Evolutionary conservation across 2,797 vertebrate species (phyloP).

Genomic region (Acrossocheilus wenchowensis): DNA sequence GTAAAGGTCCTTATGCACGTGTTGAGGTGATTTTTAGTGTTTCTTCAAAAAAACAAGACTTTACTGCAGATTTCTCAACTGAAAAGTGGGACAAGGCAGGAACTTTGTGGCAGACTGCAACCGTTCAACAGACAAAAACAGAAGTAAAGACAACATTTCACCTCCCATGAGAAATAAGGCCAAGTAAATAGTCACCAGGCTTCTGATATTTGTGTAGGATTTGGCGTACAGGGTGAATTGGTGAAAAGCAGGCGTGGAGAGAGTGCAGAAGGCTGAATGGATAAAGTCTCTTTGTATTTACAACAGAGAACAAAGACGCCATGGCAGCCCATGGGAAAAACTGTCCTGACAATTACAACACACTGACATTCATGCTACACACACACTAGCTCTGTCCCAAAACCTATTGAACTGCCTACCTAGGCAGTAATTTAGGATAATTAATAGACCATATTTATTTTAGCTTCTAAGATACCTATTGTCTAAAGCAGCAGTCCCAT

Average conservation of each 20-base stretch:
- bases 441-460: background rate
- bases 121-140: background rate
- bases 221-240: background rate
- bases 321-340: conserved; percentile 38
- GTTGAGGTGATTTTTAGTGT: background rate
- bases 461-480: background rate
- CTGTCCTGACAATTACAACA: conserved; percentile 26
- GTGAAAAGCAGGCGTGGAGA: conserved; percentile 32
- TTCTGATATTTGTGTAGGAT: conserved; percentile 36
- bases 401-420: background rate
- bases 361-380: background rate
- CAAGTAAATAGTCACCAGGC: conserved; percentile 19
- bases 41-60: background rate
- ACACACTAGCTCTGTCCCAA: background rate
- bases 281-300: conserved; percentile 58
- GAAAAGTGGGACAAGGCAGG: conserved; percentile 1
- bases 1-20: background rate
- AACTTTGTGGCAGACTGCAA: conserved; percentile 29
- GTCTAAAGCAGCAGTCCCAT: background rate
- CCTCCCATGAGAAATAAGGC: background rate
- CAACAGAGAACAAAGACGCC: conserved; percentile 51
- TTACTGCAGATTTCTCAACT: background rate
- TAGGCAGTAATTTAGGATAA: background rate
- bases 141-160: background rate
- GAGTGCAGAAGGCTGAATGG: conserved; percentile 32